phyloP scores from a whole-genome alignment of 2,113 vertebrate genomes.

The Motacilla alba region DNA sequence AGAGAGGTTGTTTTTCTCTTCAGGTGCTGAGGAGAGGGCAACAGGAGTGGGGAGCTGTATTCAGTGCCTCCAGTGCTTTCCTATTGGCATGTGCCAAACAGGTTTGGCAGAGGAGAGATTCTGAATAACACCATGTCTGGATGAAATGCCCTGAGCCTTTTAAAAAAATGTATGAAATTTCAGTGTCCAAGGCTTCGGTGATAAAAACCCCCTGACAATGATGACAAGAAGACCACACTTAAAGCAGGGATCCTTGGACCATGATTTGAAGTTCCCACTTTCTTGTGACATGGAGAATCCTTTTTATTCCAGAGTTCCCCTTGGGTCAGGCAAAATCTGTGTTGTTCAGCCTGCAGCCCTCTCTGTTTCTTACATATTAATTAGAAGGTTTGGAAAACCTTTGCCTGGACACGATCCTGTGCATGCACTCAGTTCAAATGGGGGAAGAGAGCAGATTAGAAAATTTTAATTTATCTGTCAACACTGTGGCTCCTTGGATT shows the following conservation, averaged over 20 bases:
- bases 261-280: background rate
- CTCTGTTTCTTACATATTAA: background rate
- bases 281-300: background rate
- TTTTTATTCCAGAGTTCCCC: background rate
- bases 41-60: background rate
- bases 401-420: background rate
- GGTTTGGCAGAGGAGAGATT: background rate
- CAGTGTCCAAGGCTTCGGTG: background rate
- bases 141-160: background rate
- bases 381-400: background rate
- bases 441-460: background rate
- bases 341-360: background rate
- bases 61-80: background rate
- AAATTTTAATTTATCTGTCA: background rate
- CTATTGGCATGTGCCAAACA: background rate
- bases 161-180: background rate
- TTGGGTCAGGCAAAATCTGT: background rate
- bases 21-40: background rate
- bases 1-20: background rate
- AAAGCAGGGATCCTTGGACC: background rate
- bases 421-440: background rate
- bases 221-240: background rate
- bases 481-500: background rate
- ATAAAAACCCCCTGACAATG: background rate
- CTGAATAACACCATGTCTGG: background rate